Evolutionary conservation across 2,888 invertebrate species (phyloP).

Genomic region (Plebejus argus): DNA sequence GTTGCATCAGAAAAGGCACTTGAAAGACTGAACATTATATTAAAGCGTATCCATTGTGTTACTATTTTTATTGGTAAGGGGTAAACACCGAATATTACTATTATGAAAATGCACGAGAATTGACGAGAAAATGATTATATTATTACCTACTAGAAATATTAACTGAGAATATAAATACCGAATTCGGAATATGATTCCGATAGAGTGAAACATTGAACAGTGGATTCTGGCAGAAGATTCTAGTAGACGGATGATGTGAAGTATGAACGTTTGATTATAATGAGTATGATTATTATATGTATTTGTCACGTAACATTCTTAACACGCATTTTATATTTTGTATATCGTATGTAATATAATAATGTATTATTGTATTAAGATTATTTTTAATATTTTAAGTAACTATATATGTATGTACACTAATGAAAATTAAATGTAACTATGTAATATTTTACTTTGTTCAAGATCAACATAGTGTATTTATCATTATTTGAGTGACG

Average conservation of each 20-base stretch:
- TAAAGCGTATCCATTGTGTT: too few species aligned
- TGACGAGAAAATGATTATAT: background rate
- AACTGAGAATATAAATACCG: background rate
- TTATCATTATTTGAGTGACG: background rate
- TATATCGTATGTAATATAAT: constrained; percentile 16
- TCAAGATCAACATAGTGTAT: background rate
- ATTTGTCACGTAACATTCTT: background rate
- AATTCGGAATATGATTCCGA: background rate
- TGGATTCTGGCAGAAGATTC: background rate
- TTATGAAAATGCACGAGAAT: constrained; percentile 1
- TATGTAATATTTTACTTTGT: constrained; percentile 3
- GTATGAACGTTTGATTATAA: constrained; percentile 15
- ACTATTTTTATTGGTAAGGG: too few species aligned
- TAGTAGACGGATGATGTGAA: background rate
- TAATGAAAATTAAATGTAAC: background rate
- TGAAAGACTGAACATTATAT: too few species aligned
- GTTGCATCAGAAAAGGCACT: too few species aligned
- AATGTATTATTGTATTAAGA: constrained; percentile 11
- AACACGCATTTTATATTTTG: constrained; percentile 11
- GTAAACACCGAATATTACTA: background rate
- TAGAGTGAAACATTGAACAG: background rate
- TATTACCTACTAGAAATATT: background rate
- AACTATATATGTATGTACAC: background rate
- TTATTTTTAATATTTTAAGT: constrained; percentile 7
- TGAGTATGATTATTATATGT: background rate